phyloP scores from a whole-genome alignment of 30 jellyfish, hydroid and myxozoan genomes.

The Chironex yamaguchii region DNA sequence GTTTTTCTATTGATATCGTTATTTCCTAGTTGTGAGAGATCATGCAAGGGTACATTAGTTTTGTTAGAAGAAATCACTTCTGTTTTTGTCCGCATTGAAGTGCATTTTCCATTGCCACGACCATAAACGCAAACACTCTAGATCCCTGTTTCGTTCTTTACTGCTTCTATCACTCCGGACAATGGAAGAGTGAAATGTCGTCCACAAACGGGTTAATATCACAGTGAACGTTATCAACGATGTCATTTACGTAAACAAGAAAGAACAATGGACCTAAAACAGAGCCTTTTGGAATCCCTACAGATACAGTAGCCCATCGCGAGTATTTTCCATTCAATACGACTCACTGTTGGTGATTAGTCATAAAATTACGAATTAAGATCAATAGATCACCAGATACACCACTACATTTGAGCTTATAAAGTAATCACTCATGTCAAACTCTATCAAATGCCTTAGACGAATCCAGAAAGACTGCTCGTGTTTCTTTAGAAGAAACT shows the following conservation, averaged over 20 bases:
- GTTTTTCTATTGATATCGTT: slow-evolving; percentile 2
- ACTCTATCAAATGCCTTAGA: slow-evolving; percentile 73
- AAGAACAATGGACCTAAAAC: no score
- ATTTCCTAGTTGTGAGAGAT: slow-evolving; percentile 11
- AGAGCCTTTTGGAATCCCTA: no score
- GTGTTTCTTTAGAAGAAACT: slow-evolving; percentile 56
- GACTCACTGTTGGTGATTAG: slow-evolving; percentile 33
- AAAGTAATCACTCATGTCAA: slow-evolving; percentile 67
- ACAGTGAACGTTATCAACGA: no score
- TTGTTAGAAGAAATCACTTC: slow-evolving; percentile 12
- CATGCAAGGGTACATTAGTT: slow-evolving; percentile 14
- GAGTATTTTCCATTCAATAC: slow-evolving; percentile 58
- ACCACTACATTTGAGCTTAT: slow-evolving; percentile 50
- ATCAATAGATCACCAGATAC: slow-evolving; percentile 46
- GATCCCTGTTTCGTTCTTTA: slow-evolving; percentile 41
- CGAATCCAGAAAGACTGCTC: slow-evolving; percentile 69
- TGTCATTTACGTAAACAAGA: no score
- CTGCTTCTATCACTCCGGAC: slow-evolving; percentile 9
- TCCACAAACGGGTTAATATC: no score
- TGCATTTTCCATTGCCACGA: background rate
- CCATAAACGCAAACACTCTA: slow-evolving; percentile 54
- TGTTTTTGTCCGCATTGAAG: no score
- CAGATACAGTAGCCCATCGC: slow-evolving; percentile 53
- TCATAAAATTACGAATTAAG: slow-evolving; percentile 13
- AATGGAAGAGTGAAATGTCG: no score